Conservation (phyloP, 1,140 invertebrate species). For the Agraylea sexmaculata region DNA sequence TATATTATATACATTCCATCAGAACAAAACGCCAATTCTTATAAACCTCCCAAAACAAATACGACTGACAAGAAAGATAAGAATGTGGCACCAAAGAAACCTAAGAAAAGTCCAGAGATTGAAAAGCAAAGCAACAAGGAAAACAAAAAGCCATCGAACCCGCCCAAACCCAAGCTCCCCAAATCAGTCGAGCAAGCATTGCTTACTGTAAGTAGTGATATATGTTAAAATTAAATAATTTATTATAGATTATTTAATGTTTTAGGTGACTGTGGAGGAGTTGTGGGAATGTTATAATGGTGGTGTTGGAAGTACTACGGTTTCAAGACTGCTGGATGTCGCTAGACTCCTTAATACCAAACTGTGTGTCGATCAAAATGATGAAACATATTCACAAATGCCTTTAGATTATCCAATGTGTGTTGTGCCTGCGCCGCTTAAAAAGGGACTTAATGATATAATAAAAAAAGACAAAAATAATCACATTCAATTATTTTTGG, state of each 20-base stretch:
- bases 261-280: slow-evolving; percentile 47
- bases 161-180: slow-evolving; percentile 43
- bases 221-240: slow-evolving; percentile 6
- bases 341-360: slow-evolving; percentile 50
- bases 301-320: slow-evolving; percentile 47
- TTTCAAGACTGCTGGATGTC: slow-evolving; percentile 51
- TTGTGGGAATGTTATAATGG: slow-evolving; percentile 40
- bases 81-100: no score
- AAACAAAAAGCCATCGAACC: slow-evolving; percentile 39
- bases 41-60: no score
- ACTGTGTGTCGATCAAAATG: slow-evolving; percentile 46
- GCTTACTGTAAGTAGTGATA: slow-evolving; percentile 38
- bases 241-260: slow-evolving; percentile 17
- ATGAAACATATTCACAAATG: slow-evolving; percentile 40
- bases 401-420: slow-evolving; percentile 40
- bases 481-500: slow-evolving; percentile 49
- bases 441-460: slow-evolving; percentile 40
- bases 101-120: no score
- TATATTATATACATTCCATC: slow-evolving; percentile 24
- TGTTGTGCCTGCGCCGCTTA: slow-evolving; percentile 41
- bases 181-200: slow-evolving; percentile 56
- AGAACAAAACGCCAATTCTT: slow-evolving; percentile 1
- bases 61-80: no score
- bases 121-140: no score
- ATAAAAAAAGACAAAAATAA: slow-evolving; percentile 43